Conservation (phyloP, 2,797 vertebrate genomes). For the Onychomys torridus region DNA sequence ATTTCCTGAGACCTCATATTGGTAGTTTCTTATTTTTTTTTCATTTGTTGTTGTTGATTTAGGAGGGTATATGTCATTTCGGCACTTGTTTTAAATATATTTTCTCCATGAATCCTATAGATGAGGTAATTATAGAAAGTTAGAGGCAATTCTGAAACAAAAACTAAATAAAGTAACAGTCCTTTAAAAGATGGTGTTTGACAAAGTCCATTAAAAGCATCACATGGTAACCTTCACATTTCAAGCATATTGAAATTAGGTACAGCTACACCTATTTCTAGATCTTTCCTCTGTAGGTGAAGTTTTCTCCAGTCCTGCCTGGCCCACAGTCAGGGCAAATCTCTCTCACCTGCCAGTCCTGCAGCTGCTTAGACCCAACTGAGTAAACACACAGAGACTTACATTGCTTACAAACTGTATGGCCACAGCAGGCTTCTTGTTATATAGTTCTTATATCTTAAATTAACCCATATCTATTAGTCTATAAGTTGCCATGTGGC, state of each 20-base stretch:
- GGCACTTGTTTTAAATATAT: neutral
- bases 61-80: neutral
- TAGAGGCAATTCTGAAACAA: neutral
- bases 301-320: too few relatives aligned
- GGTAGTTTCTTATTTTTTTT: neutral
- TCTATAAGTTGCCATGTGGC: too few relatives aligned
- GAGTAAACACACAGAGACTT: too few relatives aligned
- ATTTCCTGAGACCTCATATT: neutral
- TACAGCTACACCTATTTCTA: constrained; percentile 5
- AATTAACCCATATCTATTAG: too few relatives aligned
- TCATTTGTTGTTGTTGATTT: neutral
- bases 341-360: too few relatives aligned
- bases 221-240: neutral
- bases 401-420: too few relatives aligned
- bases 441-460: too few relatives aligned
- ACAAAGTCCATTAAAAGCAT: constrained; percentile 4
- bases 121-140: constrained; percentile 39
- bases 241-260: constrained; percentile 30
- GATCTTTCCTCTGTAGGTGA: too few relatives aligned
- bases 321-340: too few relatives aligned
- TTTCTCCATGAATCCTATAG: neutral
- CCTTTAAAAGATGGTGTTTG: constrained; percentile 36
- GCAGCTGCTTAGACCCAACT: too few relatives aligned
- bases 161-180: neutral
- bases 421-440: too few relatives aligned